Evolutionary conservation across 2,888 invertebrate genomes (phyloP), one percentile per base, ranked within the genome.

Genomic region (Harmothoe impar): DNA sequence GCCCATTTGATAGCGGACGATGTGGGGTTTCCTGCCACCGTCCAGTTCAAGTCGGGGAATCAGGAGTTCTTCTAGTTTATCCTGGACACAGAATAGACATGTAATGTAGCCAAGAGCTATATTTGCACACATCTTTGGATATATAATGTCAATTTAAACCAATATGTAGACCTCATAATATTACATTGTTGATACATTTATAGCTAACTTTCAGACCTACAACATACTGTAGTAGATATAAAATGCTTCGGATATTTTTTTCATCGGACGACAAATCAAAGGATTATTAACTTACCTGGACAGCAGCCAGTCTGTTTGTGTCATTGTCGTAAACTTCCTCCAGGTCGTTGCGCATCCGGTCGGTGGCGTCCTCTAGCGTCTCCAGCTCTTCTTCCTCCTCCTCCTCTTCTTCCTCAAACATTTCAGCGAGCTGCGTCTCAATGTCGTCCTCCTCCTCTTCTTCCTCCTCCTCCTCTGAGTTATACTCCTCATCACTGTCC

Each of bases 341-440:
- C 31, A 95, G 92, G 43, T 95, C 95, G 92, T 94, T 95, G 90
- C 93, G 94, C 92, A 95, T 94, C 91, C 95, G 93, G 91, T 95
- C 95, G 35, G 92, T 93, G 23, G 95, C 95, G 93, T 95, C 96
- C 90, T 95, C 95, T 90, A 95, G 95, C n/a, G 94, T 92, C 91
- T 96, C 95, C 89, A 95, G 95, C 81, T 96, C 96, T 90, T 95
- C 95, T 85, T 96, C 96, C 31, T 95, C 95, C 91, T 95, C 95
- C 77, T 94, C 95, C 90, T 95, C 95, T 91, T 96, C 95, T 89
- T 95, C 95, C 94, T 95, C 95, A 94, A 95, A 96, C 91, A 95
- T 95, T 84, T 95, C 95, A 84, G 95, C 95, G 25, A 95, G 92
- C 77, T 94, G 91, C 23, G 94, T 94, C 25, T 95, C 95, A 93